Percentiles rank a stretch among this genome's conserved stretches.
phyloP scores from a whole-genome alignment of 2,797 vertebrate species.

The Microctenopoma lineatum region DNA sequence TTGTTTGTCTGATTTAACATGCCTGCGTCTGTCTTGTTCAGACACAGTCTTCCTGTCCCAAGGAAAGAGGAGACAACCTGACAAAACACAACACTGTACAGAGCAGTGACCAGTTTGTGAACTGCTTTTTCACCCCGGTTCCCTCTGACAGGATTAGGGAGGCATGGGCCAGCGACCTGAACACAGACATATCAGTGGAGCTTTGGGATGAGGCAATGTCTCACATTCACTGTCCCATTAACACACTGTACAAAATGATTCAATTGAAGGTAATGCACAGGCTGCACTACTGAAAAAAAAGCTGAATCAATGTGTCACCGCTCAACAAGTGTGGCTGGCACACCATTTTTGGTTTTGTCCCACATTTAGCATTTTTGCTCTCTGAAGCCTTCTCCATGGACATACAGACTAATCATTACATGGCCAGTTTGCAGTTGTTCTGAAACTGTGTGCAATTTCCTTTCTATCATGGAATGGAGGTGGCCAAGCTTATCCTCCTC shows the following conservation, averaged over 20 bases:
- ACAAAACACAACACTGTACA: constrained; percentile 29
- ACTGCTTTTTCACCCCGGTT: too few relatives aligned
- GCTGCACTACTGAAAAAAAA: not conserved
- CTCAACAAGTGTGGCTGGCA: not conserved
- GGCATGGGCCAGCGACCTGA: not conserved
- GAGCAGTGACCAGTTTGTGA: not conserved
- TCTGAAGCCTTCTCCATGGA: not conserved
- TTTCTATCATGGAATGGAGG: not conserved
- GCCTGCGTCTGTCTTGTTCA: constrained; percentile 33
- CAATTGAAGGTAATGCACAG: not conserved
- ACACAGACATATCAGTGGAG: not conserved
- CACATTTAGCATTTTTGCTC: not conserved
- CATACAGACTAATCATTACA: too few relatives aligned
- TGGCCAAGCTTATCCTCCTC: not conserved
- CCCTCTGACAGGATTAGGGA: too few relatives aligned
- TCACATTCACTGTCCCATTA: not conserved
- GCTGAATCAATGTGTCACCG: not conserved
- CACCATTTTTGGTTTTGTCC: not conserved
- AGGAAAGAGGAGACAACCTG: constrained; percentile 31
- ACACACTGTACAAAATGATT: not conserved
- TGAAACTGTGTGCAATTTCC: not conserved
- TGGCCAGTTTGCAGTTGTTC: not conserved
- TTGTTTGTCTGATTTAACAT: constrained; percentile 65
- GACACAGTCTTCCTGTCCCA: constrained; percentile 28
- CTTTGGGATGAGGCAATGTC: not conserved